Evolutionary conservation across 2,113 vertebrate genomes (phyloP).

Genomic region (Tragelaphus strepsiceros): DNA sequence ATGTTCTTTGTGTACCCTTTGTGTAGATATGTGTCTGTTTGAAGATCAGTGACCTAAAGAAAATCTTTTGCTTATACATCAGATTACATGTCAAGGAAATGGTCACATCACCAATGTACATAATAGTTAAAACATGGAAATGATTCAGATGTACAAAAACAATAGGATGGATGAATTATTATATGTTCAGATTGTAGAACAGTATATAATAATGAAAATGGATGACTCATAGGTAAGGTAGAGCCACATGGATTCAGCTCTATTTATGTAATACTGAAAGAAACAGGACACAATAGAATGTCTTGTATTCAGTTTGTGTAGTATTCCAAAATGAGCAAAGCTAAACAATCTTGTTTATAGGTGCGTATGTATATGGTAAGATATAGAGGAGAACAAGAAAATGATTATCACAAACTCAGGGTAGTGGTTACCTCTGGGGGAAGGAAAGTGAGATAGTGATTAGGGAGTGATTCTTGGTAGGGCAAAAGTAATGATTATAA

Average conservation of each 20-base stretch:
- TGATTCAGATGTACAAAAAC: constrained; percentile 1
- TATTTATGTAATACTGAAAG: constrained; percentile 2
- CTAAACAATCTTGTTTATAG: neutral
- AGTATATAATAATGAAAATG: neutral
- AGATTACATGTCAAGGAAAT: constrained; percentile 14
- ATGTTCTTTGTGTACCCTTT: neutral
- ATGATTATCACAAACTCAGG: neutral
- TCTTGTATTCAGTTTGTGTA: neutral
- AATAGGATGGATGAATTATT: neutral
- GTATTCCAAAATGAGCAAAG: neutral
- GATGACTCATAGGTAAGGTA: neutral
- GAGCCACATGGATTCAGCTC: neutral
- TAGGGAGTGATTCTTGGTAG: neutral
- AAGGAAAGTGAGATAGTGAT: neutral
- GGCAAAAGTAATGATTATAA: neutral
- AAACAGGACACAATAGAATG: neutral
- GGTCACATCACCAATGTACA: neutral
- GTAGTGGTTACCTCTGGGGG: neutral
- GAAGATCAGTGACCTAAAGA: neutral
- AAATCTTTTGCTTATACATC: neutral
- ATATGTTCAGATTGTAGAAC: neutral
- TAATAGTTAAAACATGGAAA: neutral
- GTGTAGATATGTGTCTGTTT: neutral
- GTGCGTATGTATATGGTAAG: neutral
- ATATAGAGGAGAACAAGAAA: neutral